Conservation (phyloP, 1,140 invertebrate species). For the Formica exsecta region DNA sequence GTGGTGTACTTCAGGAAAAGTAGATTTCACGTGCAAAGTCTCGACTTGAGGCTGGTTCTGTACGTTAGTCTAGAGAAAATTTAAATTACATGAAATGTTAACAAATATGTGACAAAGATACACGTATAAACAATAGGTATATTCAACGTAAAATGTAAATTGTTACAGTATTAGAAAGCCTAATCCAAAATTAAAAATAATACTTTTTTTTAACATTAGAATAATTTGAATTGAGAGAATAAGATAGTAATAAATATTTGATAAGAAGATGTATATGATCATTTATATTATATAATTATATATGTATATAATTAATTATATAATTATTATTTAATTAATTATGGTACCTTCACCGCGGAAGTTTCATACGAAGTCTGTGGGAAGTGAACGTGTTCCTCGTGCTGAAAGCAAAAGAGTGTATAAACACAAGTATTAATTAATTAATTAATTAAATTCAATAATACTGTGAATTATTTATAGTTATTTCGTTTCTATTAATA, state of each 20-base stretch:
- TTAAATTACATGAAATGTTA: not conserved
- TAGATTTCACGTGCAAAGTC: not conserved
- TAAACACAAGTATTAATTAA: not conserved
- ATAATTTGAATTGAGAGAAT: not conserved
- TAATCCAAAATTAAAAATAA: not conserved
- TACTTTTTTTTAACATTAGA: not conserved
- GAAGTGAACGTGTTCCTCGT: constrained; percentile 32
- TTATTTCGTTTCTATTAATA: not conserved
- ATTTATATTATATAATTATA: not conserved
- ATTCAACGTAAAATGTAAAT: not conserved
- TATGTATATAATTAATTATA: not conserved
- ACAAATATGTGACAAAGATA: not conserved
- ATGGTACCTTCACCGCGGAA: constrained; percentile 52
- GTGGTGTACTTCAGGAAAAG: not conserved
- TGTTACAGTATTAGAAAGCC: not conserved
- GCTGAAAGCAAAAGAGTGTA: constrained; percentile 5
- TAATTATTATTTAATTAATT: not conserved
- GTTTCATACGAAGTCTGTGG: constrained; percentile 58
- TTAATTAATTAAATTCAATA: not conserved
- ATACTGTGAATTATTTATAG: not conserved
- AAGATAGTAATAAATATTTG: not conserved
- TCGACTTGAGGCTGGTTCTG: not conserved
- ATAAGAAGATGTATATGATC: not conserved
- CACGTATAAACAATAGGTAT: not conserved
- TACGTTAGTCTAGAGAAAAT: not conserved